Percentiles rank a stretch among this genome's conserved stretches.
phyloP scores from a whole-genome alignment of 2,113 vertebrate species.

The Myodes glareolus region DNA sequence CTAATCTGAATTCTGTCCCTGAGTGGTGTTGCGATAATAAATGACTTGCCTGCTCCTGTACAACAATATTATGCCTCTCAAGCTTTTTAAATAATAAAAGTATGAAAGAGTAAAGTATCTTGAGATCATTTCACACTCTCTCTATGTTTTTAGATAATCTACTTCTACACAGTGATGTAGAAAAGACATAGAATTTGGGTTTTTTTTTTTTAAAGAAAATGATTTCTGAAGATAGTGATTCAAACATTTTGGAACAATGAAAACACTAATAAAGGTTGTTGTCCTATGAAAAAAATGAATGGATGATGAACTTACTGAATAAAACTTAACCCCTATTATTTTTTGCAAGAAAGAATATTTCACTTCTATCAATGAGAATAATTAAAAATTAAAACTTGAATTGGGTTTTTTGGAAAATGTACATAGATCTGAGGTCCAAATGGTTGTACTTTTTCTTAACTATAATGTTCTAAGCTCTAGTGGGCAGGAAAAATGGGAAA shows the following conservation, averaged over 20 bases:
- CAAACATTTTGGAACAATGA: conserved; percentile 8
- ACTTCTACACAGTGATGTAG: not conserved
- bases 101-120: not conserved
- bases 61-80: conserved; percentile 40
- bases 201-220: conserved; percentile 30
- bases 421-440: conserved; percentile 22
- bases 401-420: conserved; percentile 33
- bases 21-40: conserved; percentile 47
- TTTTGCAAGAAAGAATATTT: conserved; percentile 41
- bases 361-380: not conserved
- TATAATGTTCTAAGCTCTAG: conserved; percentile 30
- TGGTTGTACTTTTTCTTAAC: conserved; percentile 5
- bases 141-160: not conserved
- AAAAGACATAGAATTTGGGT: not conserved
- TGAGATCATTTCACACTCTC: conserved; percentile 1
- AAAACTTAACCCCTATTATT: not conserved
- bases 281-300: not conserved
- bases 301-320: not conserved
- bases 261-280: conserved; percentile 33
- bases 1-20: conserved; percentile 54
- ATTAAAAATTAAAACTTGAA: conserved; percentile 6
- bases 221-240: not conserved
- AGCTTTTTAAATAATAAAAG: not conserved
- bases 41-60: not conserved
- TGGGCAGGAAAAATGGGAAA: conserved; percentile 3